Evolutionary conservation across 2,113 vertebrate genomes (phyloP), one percentile per base, ranked within the genome.

Genomic region (Chelonoidis abingdonii): DNA sequence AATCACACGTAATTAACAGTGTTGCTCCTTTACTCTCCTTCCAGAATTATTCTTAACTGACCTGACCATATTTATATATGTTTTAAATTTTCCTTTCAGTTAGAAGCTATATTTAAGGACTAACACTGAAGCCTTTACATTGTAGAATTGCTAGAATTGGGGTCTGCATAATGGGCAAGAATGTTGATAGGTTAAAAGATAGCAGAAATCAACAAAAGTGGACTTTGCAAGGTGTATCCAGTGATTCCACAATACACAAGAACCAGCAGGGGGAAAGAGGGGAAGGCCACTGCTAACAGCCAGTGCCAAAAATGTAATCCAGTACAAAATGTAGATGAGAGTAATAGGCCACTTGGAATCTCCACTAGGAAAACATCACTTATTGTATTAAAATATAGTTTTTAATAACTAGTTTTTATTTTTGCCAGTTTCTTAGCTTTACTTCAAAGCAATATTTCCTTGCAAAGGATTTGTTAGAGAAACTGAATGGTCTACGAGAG

Each of bases 371-470:
- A 96, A 96, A 82, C 83, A 95, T 65, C 80, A 80, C 49, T 95
- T 17, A 19, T 8, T 10, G 84, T 69, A 94, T 93, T 94, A 92
- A 97, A 97, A 94, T 35, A n/a, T 19, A 81, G 80, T 69, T 97
- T 97, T 95, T 94, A 94, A 96, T 90, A 47, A 91, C 94, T 54
- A 14, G 5, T 52, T 96, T 93, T 94, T 56, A 56, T 90, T 96
- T 93, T 95, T 87, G 93, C 65, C 76, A 85, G 35, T 53, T 47
- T 80, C 52, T 84, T 87, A 96, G 35, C 72, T 96, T 97, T 72
- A 90, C 85, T 95, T 97, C 93, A 96, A 96, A 95, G 95, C 80
- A 50, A 72, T 93, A 93, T 92, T 97, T 84, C 89, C 65, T 87
- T 90, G 75, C 86, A 95, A 96, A 93, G 92, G 35, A 90, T 93